Percentiles rank a stretch among this genome's conserved stretches.
Evolutionary conservation across 2,113 vertebrate species (phyloP).

Genomic region (Sylvietta virens): DNA sequence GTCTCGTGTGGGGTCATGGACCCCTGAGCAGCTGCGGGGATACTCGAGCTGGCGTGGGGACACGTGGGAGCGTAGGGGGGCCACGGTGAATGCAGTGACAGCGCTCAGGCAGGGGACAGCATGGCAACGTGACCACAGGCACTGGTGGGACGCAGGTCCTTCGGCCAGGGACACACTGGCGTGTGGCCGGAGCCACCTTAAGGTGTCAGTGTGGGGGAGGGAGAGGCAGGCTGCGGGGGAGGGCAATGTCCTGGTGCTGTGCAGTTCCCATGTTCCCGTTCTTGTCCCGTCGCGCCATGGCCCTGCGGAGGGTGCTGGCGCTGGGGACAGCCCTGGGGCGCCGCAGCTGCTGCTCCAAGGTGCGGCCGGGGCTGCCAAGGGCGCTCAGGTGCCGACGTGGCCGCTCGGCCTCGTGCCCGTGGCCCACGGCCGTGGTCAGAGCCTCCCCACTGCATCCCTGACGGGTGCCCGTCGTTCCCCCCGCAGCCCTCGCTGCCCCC

Average conservation of each 20-base stretch:
- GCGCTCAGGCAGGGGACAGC: neutral
- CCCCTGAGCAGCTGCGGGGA: neutral
- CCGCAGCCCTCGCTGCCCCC: slow-evolving; percentile 58
- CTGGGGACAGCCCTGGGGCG: neutral
- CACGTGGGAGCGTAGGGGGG: neutral
- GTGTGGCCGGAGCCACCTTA: neutral
- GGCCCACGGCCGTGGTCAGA: neutral
- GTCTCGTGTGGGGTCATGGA: neutral
- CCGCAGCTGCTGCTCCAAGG: neutral
- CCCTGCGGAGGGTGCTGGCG: neutral
- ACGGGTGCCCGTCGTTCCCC: neutral
- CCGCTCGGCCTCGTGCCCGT: neutral
- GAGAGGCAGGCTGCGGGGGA: neutral
- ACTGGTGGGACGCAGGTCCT: neutral
- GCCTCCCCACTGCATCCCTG: neutral
- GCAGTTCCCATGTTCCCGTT: neutral
- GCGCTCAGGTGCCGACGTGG: neutral
- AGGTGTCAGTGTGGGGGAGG: neutral
- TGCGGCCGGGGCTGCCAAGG: neutral
- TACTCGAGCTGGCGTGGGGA: neutral
- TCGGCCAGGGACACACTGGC: neutral
- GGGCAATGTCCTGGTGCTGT: neutral
- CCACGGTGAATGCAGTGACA: neutral
- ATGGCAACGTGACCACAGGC: fast-evolving
- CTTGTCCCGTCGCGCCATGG: neutral